Percentiles rank a stretch among this genome's conserved stretches.
Evolutionary conservation across 1,140 invertebrate genomes (phyloP).

Genomic region (Portunus trituberculatus): DNA sequence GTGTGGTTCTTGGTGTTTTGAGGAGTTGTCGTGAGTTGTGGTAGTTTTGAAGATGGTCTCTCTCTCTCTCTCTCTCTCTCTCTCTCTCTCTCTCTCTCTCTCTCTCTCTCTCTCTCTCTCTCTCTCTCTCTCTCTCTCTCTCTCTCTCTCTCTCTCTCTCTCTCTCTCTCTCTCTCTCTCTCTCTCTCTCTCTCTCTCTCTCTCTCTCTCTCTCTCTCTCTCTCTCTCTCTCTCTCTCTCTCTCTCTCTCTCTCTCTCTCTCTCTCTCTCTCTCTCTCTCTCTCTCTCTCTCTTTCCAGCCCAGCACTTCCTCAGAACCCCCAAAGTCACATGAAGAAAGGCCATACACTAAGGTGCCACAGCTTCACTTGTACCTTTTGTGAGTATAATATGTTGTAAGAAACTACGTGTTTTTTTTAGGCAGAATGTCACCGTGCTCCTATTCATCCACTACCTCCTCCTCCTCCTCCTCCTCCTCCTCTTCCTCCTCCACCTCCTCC

Average conservation of each 20-base stretch:
- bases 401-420: too few species aligned
- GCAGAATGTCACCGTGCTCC: too few species aligned
- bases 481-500: too few species aligned
- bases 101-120: conserved; percentile 34
- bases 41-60: not conserved
- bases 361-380: too few species aligned
- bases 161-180: not conserved
- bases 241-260: conserved; percentile 48
- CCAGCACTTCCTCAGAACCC: too few species aligned
- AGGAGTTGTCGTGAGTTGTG: not conserved
- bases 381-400: too few species aligned
- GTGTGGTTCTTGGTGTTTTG: not conserved
- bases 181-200: conserved; percentile 48
- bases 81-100: conserved; percentile 48
- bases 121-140: not conserved
- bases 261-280: conserved; percentile 28
- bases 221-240: conserved; percentile 40
- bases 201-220: conserved; percentile 37
- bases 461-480: too few species aligned
- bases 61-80: conserved; percentile 34
- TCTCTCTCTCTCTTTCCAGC: too few species aligned
- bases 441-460: too few species aligned
- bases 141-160: too few species aligned
- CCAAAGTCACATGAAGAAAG: too few species aligned
- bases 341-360: too few species aligned